Percentiles rank a stretch among this genome's conserved stretches.
phyloP scores from a whole-genome alignment of 1,140 invertebrate genomes.

The Bicyclus anynana region DNA sequence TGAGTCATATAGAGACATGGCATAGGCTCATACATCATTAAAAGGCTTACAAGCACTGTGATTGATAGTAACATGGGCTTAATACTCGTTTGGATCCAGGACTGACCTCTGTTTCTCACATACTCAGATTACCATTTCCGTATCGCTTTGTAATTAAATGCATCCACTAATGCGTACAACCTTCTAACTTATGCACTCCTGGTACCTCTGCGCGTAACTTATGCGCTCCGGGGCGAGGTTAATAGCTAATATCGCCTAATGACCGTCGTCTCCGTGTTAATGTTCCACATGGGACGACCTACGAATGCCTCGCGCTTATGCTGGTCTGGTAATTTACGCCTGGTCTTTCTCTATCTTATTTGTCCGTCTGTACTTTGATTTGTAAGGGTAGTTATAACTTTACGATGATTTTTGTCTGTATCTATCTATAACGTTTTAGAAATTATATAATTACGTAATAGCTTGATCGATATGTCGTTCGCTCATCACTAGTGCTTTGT shows the following conservation, averaged over 20 bases:
- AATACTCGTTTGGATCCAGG: not conserved
- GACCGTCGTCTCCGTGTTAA: conserved; percentile 68
- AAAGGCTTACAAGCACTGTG: no score
- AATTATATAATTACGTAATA: no score
- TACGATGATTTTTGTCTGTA: no score
- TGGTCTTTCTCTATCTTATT: conserved; percentile 37
- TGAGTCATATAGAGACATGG: no score
- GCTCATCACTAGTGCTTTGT: no score
- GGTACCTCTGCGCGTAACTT: conserved; percentile 26
- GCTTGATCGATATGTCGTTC: no score
- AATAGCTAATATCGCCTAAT: conserved; percentile 74
- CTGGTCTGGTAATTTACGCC: conserved; percentile 45
- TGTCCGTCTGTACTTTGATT: conserved; percentile 22
- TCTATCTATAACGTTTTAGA: no score
- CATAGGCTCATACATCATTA: no score
- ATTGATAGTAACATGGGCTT: not conserved
- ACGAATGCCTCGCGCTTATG: conserved; percentile 50
- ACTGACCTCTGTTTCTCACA: not conserved
- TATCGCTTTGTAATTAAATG: conserved; percentile 23
- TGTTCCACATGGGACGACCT: conserved; percentile 61
- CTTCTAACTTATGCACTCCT: conserved; percentile 27
- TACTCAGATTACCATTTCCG: not conserved
- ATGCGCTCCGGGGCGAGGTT: conserved; percentile 51
- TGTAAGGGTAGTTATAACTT: not conserved
- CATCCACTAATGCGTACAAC: conserved; percentile 9